Percentiles rank a stretch among this genome's conserved stretches.
Evolutionary conservation across 1,140 invertebrate species (phyloP).

Genomic region (Ladona fulva): DNA sequence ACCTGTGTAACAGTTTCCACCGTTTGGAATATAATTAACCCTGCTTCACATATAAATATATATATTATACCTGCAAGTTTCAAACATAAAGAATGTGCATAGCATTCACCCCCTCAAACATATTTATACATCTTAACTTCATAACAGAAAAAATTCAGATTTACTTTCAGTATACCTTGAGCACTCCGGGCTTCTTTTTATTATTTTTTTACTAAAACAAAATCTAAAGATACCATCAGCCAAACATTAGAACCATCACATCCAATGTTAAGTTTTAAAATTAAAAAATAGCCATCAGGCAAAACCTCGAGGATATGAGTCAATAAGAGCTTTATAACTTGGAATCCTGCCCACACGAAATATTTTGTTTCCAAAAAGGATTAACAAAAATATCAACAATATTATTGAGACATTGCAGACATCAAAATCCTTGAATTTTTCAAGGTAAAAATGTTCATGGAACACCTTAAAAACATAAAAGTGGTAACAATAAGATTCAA

Average conservation of each 20-base stretch:
- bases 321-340: background rate
- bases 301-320: background rate
- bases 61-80: slow-evolving; percentile 5
- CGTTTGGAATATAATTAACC: background rate
- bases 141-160: slow-evolving; percentile 11
- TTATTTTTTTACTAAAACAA: slow-evolving; percentile 1
- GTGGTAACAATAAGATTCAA: background rate
- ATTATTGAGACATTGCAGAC: background rate
- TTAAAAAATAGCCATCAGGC: background rate
- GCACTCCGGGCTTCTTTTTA: slow-evolving; percentile 7
- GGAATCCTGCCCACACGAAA: background rate
- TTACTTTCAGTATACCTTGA: slow-evolving; percentile 6
- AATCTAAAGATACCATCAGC: background rate
- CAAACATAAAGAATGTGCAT: slow-evolving; percentile 10
- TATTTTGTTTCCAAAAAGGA: slow-evolving; percentile 10
- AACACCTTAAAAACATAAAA: background rate
- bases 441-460: background rate
- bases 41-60: slow-evolving; percentile 10
- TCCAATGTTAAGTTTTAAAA: slow-evolving; percentile 5
- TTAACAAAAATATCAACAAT: background rate
- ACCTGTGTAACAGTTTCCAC: slow-evolving; percentile 8
- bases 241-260: slow-evolving; percentile 5
- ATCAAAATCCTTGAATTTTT: background rate
- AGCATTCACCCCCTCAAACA: slow-evolving; percentile 7
- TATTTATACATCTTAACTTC: background rate